A percentile compares a stretch with the other conserved stretches of the same genome.
Conservation (phyloP, 2,888 invertebrate genomes). For the Spodoptera picta region DNA sequence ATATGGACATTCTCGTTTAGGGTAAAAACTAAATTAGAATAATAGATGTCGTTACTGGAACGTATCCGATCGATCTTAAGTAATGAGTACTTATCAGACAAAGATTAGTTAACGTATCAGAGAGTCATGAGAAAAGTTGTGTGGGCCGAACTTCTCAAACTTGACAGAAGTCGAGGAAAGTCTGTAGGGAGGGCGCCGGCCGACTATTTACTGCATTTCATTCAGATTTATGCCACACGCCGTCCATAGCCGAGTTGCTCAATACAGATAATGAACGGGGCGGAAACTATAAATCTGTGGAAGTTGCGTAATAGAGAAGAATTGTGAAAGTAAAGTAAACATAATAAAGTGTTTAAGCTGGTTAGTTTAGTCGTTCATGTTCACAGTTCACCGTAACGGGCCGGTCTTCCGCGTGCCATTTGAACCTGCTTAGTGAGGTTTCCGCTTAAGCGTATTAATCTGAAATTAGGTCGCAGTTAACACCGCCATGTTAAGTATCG, state of each 20-base stretch:
- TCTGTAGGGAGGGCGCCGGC: slow-evolving; percentile 68
- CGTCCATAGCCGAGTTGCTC: slow-evolving; percentile 67
- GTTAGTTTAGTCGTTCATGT: slow-evolving; percentile 65
- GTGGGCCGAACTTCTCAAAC: slow-evolving; percentile 68
- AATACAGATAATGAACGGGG: slow-evolving; percentile 88
- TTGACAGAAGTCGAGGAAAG: slow-evolving; percentile 68
- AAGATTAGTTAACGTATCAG: slow-evolving; percentile 59
- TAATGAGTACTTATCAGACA: slow-evolving; percentile 56
- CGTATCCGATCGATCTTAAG: slow-evolving; percentile 29
- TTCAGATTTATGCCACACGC: slow-evolving; percentile 87
- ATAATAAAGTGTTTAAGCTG: slow-evolving; percentile 73
- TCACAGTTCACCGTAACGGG: slow-evolving; percentile 60
- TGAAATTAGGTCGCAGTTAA: slow-evolving; percentile 87
- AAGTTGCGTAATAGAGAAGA: slow-evolving; percentile 84
- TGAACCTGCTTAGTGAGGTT: slow-evolving; percentile 87
- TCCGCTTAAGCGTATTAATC: slow-evolving; percentile 88
- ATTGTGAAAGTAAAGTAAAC: slow-evolving; percentile 79
- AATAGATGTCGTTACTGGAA: slow-evolving; percentile 24
- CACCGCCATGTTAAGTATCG: slow-evolving; percentile 76
- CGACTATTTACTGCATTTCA: slow-evolving; percentile 78
- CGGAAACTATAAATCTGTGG: slow-evolving; percentile 88
- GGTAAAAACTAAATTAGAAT: slow-evolving; percentile 54
- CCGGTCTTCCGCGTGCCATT: slow-evolving; percentile 79
- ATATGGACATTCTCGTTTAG: slow-evolving; percentile 36
- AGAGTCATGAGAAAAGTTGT: slow-evolving; percentile 58